Base-by-base conservation (phyloP, 2,888 invertebrate species). In the Tolmerus cingulatus region DNA sequence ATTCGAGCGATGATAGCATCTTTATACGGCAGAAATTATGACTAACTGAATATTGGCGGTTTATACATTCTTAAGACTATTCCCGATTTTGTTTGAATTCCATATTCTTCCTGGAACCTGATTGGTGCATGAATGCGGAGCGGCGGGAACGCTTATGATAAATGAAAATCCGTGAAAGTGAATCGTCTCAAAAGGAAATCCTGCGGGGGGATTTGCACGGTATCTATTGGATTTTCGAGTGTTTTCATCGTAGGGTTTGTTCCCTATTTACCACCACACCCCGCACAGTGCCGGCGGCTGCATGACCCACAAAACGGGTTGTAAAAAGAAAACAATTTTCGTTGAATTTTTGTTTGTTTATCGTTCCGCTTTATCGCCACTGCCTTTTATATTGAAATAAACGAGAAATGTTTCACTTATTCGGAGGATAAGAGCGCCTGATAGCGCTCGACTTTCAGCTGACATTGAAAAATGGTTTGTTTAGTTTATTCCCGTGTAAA, bases 361-460 rank as follows among this genome's bases (percentile, higher is more conserved):
- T 51, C 78, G 78, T 79, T 79, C 14, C 78, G 40, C 78, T 81
- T 81, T 81, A 81, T 81, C 81, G 81, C 57, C 57, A 57, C 46
- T 81, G 81, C 81, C 81, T 74, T 74, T 85, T 74, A 85, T 85
- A 85, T 43, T 85, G 66, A 85, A 85, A 85, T 85, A 85, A 85
- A 85, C 74, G 84, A 85, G 84, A 85, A 85, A 85, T 85, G 66
- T 85, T 85, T 85, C 84, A 85, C 84, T 85, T 85, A 85, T 85
- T 85, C 12, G 12, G 57, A 40, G 66, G 84, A 85, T 85, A 74
- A 66, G 43, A 66, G 74, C 84, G 43, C 23, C 40, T 74, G 84
- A 85, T 85, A 74, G 66, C 40, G 66, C 43, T 30, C 81, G 81
- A 81, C 81, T 81, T 81, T 81, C 55, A 30, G 27, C 55, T 81